These are phyloP conservation scores for Spatula versicolor DNA, from an alignment of 2,797 vertebrate species.

Conservation along the genomic window DNA sequence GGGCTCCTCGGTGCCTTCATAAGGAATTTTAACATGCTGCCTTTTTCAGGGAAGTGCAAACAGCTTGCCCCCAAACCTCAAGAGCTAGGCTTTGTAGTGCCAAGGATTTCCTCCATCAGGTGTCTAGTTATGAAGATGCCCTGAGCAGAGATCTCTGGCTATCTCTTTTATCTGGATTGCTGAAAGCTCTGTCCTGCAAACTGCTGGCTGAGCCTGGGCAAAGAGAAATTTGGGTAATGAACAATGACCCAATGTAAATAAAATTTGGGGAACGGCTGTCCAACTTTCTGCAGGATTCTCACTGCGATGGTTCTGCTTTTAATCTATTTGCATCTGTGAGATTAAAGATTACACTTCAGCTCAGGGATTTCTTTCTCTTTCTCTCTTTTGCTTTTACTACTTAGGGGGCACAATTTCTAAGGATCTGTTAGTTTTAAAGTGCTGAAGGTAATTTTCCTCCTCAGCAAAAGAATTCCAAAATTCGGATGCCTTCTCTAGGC, in stretches of 20 bases:
- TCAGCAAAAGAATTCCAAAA: conserved; percentile 14
- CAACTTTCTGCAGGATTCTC: background rate
- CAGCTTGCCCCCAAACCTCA: background rate
- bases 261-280: conserved; percentile 20
- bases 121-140: background rate
- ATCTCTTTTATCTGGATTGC: background rate
- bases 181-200: background rate
- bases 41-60: background rate
- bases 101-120: conserved; percentile 15
- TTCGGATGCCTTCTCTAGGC: conserved; percentile 29
- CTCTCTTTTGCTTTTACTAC: conserved; percentile 11
- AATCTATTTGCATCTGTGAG: background rate
- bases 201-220: conserved; percentile 20
- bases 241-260: conserved; percentile 9
- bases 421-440: conserved; percentile 31
- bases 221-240: conserved; percentile 17
- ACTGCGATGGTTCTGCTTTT: background rate
- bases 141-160: conserved; percentile 6
- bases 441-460: background rate
- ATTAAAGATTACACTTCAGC: conserved; percentile 23
- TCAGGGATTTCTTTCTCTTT: conserved; percentile 7
- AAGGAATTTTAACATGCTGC: background rate
- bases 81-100: background rate
- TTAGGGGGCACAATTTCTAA: background rate
- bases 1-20: background rate